Evolutionary conservation across 64 coral and sea anemone genomes (phyloP).

Genomic region (Actinia equina): DNA sequence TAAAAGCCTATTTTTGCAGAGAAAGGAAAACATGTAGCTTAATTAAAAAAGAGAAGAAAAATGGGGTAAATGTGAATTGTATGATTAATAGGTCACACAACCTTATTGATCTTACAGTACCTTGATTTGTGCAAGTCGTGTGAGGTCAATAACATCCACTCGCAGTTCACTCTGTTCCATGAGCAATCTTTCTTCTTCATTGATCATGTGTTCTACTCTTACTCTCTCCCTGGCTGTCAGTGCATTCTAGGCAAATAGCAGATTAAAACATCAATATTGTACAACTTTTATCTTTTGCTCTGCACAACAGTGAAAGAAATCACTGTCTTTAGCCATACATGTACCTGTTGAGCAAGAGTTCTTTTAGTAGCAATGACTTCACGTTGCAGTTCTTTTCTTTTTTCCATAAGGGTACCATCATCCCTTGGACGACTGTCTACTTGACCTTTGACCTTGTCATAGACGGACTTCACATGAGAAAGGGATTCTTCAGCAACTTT

Average conservation of each 20-base stretch:
- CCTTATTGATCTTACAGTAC: conserved; percentile 59
- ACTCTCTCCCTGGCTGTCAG: conserved; percentile 91
- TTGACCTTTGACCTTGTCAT: conserved; percentile 96
- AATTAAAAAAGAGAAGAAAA: too few relatives aligned
- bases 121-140: conserved; percentile 96
- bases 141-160: conserved; percentile 96
- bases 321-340: too few relatives aligned
- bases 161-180: conserved; percentile 95
- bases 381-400: conserved; percentile 91
- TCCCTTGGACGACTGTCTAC: conserved; percentile 93
- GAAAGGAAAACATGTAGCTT: too few relatives aligned
- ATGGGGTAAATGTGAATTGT: too few relatives aligned
- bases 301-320: too few relatives aligned
- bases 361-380: conserved; percentile 92
- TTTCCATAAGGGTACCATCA: conserved; percentile 97
- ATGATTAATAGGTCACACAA: too few relatives aligned
- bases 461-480: conserved; percentile 76
- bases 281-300: too few relatives aligned
- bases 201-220: conserved; percentile 96
- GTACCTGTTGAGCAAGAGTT: conserved; percentile 94
- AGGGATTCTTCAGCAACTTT: conserved; percentile 86
- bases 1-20: too few relatives aligned
- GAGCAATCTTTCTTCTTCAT: conserved; percentile 89
- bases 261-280: neutral
- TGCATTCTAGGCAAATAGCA: conserved; percentile 65